These are phyloP conservation scores for Nymphalis urticae DNA, from an alignment of 2,888 invertebrate species.

Conservation along the genomic window DNA sequence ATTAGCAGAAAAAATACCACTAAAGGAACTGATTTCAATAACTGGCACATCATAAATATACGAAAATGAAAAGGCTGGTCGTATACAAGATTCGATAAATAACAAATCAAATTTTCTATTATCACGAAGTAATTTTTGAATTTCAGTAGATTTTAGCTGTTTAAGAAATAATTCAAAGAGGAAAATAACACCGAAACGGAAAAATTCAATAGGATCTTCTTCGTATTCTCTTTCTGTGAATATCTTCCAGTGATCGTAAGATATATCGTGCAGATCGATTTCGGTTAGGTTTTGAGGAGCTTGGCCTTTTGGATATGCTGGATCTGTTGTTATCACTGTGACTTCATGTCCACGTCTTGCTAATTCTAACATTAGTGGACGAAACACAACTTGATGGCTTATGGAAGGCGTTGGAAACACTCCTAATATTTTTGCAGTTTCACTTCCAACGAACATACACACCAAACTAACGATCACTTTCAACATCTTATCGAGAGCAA, in stretches of 20 bases:
- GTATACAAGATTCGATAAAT: slow-evolving; percentile 44
- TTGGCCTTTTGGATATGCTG: neutral
- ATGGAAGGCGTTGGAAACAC: neutral
- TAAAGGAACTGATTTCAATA: slow-evolving; percentile 50
- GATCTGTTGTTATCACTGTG: neutral
- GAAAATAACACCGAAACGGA: neutral
- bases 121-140: slow-evolving; percentile 23
- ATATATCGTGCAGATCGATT: neutral
- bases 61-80: slow-evolving; percentile 40
- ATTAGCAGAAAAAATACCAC: slow-evolving; percentile 35
- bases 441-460: neutral
- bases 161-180: slow-evolving; percentile 6
- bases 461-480: neutral
- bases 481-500: neutral
- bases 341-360: neutral
- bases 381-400: slow-evolving; percentile 6
- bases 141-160: slow-evolving; percentile 24
- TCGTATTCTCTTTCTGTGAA: neutral
- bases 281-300: neutral
- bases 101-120: slow-evolving; percentile 48
- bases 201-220: neutral
- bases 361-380: slow-evolving; percentile 1
- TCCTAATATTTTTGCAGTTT: slow-evolving; percentile 3
- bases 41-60: slow-evolving; percentile 48
- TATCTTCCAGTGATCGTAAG: neutral